phyloP scores from a whole-genome alignment of 30 jellyfish, hydroid and myxozoan species.

The Aurelia sp. region DNA sequence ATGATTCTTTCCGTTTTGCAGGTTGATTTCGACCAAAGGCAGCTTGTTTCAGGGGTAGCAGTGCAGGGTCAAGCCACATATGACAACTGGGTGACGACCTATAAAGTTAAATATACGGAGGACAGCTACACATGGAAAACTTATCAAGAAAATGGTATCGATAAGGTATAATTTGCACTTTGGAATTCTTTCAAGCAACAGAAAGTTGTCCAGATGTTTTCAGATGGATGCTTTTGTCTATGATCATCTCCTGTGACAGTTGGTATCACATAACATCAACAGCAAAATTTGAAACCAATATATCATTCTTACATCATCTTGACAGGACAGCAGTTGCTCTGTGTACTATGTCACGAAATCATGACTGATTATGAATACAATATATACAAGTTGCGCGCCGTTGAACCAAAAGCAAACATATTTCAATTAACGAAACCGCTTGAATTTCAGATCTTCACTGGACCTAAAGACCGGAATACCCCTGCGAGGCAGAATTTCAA shows the following conservation, averaged over 20 bases:
- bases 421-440: too few species aligned
- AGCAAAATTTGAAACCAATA: too few species aligned
- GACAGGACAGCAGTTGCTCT: too few species aligned
- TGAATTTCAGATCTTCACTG: conserved; percentile 48
- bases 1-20: not conserved
- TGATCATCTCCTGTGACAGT: too few species aligned
- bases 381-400: too few species aligned
- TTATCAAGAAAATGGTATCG: conserved; percentile 23
- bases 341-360: too few species aligned
- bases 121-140: conserved; percentile 66
- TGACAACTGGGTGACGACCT: conserved; percentile 79
- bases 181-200: not conserved
- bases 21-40: conserved; percentile 63
- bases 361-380: too few species aligned
- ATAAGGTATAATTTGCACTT: not conserved
- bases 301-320: too few species aligned
- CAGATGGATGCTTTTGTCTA: too few species aligned
- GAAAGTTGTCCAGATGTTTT: too few species aligned
- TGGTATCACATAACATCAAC: too few species aligned
- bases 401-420: too few species aligned
- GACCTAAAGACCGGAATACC: conserved; percentile 49
- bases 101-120: conserved; percentile 44
- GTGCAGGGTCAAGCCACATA: conserved; percentile 83
- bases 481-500: conserved; percentile 27
- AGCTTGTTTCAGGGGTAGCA: conserved; percentile 67